Evolutionary conservation across 2,888 invertebrate genomes (phyloP).

Genomic region (Cerastis leucographa): DNA sequence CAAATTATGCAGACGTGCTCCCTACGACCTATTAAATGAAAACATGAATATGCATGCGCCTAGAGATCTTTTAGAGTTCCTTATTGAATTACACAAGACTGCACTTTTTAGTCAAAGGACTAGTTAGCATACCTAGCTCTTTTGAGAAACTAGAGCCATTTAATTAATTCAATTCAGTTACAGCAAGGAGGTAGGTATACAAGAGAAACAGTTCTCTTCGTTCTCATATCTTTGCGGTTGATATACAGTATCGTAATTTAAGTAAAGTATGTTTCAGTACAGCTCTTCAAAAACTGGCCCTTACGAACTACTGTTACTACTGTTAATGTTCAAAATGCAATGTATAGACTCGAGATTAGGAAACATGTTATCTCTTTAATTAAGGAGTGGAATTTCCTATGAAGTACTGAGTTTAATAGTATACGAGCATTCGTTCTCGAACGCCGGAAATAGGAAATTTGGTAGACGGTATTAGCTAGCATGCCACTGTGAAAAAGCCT

Average conservation of each 20-base stretch:
- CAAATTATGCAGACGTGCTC: conserved; percentile 75
- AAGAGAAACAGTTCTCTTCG: background rate
- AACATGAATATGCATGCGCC: conserved; percentile 73
- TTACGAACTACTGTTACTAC: too few relatives aligned
- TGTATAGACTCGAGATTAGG: too few relatives aligned
- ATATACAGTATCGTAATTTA: too few relatives aligned
- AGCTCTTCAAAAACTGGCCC: too few relatives aligned
- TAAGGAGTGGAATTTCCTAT: too few relatives aligned
- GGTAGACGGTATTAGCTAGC: background rate
- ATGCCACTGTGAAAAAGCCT: background rate
- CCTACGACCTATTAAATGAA: conserved; percentile 57
- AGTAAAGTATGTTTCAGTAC: background rate
- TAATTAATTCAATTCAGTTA: background rate
- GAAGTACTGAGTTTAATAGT: too few relatives aligned
- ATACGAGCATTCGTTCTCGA: background rate
- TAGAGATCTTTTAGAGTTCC: conserved; percentile 34
- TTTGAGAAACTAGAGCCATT: conserved; percentile 2
- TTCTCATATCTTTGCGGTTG: background rate
- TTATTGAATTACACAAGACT: conserved; percentile 24
- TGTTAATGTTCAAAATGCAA: too few relatives aligned
- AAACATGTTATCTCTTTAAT: too few relatives aligned
- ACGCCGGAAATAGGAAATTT: background rate
- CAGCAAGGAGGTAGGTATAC: background rate
- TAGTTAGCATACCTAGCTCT: conserved; percentile 6
- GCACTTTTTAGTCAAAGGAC: conserved; percentile 2